Evolutionary conservation across 2,113 vertebrate species (phyloP), one percentile per base, ranked within the genome.

Genomic region (Ondatra zibethicus): DNA sequence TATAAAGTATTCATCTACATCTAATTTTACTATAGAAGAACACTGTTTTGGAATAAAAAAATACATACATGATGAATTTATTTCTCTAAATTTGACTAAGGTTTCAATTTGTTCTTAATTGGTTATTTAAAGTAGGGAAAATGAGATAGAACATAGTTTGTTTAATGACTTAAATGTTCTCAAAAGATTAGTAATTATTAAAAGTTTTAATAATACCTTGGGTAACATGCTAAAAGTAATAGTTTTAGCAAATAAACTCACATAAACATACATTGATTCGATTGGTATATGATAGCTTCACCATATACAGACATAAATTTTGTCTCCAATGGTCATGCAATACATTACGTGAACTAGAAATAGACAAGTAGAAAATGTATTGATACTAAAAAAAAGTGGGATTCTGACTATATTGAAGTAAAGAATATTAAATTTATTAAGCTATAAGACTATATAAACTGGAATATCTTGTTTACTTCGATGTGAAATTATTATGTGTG

Each of bases 161-260:
- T 81, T 82, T 88, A 50, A 4, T 45, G 63, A 72, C 8, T n/a
- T 72, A 50, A 72, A 39, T 72, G 12, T 7, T 84, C 3, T 93
- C 10, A 13, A 87, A 93, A 86, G 75, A 84, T 3, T 4, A 77
- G 1, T 82, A 5, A 78, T 95, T 93, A 89, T 75, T 96, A 63
- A 82, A 76, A 29, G n/a, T 52, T 89, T 94, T 75, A 45, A 92
- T 84, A 92, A 84, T 42, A 94, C 47, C 73, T 58, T 63, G 85
- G 29, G 65, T 21, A 93, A 68, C 33, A 87, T 52, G 16, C 42
- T 61, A 88, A 97, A 84, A 76, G 65, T 73, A 9, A 75, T 3
- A 91, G 7, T 39, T 25, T 86, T 58, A 89, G 19, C 86, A 25
- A 85, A 65, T 75, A 63, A 95, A 77, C 89, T 9, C 45, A 14